Base-by-base conservation (phyloP, 64 coral and sea anemone species). In the Stylophora pistillata region DNA sequence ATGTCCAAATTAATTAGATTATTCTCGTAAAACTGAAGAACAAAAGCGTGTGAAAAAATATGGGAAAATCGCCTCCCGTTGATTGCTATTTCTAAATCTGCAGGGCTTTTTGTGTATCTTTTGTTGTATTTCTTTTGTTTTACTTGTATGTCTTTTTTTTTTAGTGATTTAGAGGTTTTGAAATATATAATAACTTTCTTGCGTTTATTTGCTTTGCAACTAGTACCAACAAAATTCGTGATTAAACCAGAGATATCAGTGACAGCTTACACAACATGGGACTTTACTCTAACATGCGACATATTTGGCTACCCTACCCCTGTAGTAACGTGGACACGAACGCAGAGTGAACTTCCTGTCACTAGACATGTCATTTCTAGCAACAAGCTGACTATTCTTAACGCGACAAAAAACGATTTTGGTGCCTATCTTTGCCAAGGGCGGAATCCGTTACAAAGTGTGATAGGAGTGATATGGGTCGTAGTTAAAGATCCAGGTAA, bases 241-340 rank as follows among this genome's bases (percentile, higher is more conserved):
- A 23, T 77, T 64, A 20, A 47, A 32, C 90, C 90, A 14, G 10
- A 78, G 15, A 62, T 62, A 13, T 92, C 62, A 54, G 71, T 87
- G n/a, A 59, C 74, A 13, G 90, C 82, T 4, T 87, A 87, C 52
- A 29, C 25, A 28, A 73, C 72, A 0, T 87, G 90, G 90, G 83
- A 92, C 11, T 87, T 83, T 4, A 87, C 79, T 52, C 31, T 92
- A n/a, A 92, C 56, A 0, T 92, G 90, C 27, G 72, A 92, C 16
- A 92, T 92, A 25, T 87, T 92, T 31, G 90, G 90, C 13, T 87
- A 25, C 53, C 90, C 90, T 18, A 70, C 90, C 63, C 90, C 90
- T n/a, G 73, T 13, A 21, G 34, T 92, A 58, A 77, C 86, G 55
- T 92, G 90, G 90, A 87, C 17, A 20, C 23, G 89, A 63, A 81